Base-by-base conservation (phyloP, 2,113 vertebrate genomes). In the Conger conger region DNA sequence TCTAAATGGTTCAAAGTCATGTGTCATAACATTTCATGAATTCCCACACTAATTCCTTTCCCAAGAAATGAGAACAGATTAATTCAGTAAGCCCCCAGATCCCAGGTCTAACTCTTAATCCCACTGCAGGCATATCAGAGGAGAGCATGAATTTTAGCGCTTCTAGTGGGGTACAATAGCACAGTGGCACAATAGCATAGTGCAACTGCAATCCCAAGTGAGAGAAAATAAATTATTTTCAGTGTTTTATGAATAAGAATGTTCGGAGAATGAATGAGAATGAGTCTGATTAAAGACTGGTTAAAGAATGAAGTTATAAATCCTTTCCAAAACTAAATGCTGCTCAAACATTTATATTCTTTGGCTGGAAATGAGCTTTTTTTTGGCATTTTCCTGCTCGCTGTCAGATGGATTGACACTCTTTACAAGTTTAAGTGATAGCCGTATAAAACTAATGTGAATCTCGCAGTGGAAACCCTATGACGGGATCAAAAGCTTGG, bases 401-500 rank as follows among this genome's bases (percentile, higher is more conserved):
- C 33, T 5, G 17, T 4, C 37, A 78, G 36, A 9, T 36, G n/a
- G 0, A 36, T n/a, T 76, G 13, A 11, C 20, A 63, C 18, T 63
- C 8, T 2, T 63, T 63, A 63, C 57, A 63, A 63, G 20, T 27
- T 63, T 23, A 5, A 27, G 20, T 63, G 57, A 63, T 27, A 63
- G 18, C 8, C 17, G 20, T 20, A 13, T 4, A 63, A 27, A 63
- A 63, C 23, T 3, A 63, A 63, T 63, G 57, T 63, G 57, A 57
- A 63, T 63, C 4, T 27, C 27, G 27, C 8, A 27, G 57, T 38
- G 53, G 57, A 17, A 50, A 23, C 13, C 13, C 35, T 57, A 53
- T 78, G 60, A n/a, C 23, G 27, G 83, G 68, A 36, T 82, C 82
- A 83, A 63, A 83, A 84, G 37, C 73, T 16, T 76, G 63, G 57